phyloP scores from a whole-genome alignment of 1,140 invertebrate species.

The Megalonaias nervosa region DNA sequence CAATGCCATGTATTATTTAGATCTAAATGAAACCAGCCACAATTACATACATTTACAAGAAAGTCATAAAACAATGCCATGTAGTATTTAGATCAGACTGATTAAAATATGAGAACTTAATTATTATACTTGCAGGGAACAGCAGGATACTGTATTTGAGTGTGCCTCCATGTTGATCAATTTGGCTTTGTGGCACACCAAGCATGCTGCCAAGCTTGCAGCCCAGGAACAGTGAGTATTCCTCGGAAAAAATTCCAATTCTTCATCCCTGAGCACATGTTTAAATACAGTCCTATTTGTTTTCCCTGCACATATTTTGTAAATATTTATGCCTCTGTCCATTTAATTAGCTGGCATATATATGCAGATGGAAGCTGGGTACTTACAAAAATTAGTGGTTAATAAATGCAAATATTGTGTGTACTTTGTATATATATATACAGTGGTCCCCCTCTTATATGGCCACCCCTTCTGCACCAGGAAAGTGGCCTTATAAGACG shows the following conservation, averaged over 20 bases:
- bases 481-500: no score
- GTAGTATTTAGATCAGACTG: neutral
- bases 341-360: neutral
- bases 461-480: no score
- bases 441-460: no score
- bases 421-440: no score
- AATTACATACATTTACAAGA: no score
- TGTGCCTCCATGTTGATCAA: constrained; percentile 78
- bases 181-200: constrained; percentile 81
- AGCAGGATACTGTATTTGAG: constrained; percentile 79
- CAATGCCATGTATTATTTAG: neutral
- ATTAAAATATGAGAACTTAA: constrained; percentile 14
- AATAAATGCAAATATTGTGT: no score
- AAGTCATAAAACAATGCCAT: neutral
- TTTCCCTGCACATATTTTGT: no score
- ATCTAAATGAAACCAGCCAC: no score
- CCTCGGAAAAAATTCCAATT: no score
- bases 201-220: constrained; percentile 80
- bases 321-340: neutral
- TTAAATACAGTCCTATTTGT: no score
- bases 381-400: no score
- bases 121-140: constrained; percentile 69
- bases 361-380: neutral
- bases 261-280: no score
- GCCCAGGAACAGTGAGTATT: constrained; percentile 78